These are phyloP conservation scores for Ctenomys sociabilis DNA, from an alignment of 2,113 vertebrate genomes.

Conservation along the genomic window DNA sequence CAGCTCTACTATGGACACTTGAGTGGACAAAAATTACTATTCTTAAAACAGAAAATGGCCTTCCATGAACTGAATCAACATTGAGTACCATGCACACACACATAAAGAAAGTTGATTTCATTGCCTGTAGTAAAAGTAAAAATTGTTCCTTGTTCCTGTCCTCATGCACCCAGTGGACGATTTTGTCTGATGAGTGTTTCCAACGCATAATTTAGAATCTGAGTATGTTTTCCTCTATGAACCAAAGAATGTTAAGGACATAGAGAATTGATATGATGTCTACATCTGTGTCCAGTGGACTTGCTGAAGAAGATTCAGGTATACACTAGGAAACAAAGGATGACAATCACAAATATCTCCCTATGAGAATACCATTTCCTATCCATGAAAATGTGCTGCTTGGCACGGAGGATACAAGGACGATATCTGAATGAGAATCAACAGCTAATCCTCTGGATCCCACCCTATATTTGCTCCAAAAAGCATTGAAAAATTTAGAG, in stretches of 20 bases:
- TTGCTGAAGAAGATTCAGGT: not conserved
- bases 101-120: not conserved
- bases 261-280: not conserved
- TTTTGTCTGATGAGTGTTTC: not conserved
- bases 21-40: not conserved
- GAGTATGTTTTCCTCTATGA: not conserved
- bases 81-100: not conserved
- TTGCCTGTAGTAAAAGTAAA: not conserved
- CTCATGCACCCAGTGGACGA: not conserved
- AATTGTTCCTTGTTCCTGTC: not conserved
- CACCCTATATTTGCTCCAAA: not conserved
- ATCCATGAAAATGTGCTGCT: not conserved
- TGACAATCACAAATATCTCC: not conserved
- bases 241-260: not conserved
- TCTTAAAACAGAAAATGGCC: slow-evolving; percentile 1
- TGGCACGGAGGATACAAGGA: rapidly evolving
- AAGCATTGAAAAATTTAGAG: not conserved
- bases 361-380: not conserved
- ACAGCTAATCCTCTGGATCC: not conserved
- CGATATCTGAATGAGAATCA: no score
- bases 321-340: no score
- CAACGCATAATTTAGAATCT: not conserved
- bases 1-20: not conserved
- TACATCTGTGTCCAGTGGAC: not conserved
- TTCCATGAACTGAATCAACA: not conserved